Evolutionary conservation across 2,113 vertebrate genomes (phyloP), one percentile per base, ranked within the genome.

Genomic region (Acanthisitta chloris): DNA sequence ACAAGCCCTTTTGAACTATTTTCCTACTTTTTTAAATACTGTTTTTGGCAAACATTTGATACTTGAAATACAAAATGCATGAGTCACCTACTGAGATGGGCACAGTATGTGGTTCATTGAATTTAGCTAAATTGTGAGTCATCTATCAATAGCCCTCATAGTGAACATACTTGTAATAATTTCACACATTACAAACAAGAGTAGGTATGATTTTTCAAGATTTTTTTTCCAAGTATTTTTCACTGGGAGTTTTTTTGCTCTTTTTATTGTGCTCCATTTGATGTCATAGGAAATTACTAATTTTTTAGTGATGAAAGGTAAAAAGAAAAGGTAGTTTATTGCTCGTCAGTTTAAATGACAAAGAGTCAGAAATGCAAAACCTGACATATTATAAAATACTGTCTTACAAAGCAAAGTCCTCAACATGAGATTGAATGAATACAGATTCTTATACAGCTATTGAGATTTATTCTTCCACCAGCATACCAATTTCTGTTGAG

Each of bases 111-210:
- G 97, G 97, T 97, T 98, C 97, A 98, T 98, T 98, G 98, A 98
- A 98, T 98, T 98, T 98, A 98, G 97, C 96, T 98, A 98, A 98
- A 98, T 96, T 98, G 97, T 98, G 98, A 98, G 98, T 98, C 98
- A 98, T 97, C 98, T 96, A 97, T 97, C 98, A 98, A 97, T 97
- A 98, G 97, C 98, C 95, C 95, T 98, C 96, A 96, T 92, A 96
- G 97, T 98, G 97, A 98, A 98, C 94, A 89, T 97, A 98, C 98
- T 98, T 98, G 96, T 98, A 98, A 98, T 98, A 98, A 98, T 98
- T 98, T 98, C 97, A 94, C 95, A 97, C 54, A 96, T 98, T 98
- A 94, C 97, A 98, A 98, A 98, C 97, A 97, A 97, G 97, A 97
- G 96, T 96, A 97, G 96, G 97, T 98, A 97, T 96, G 96, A 97